phyloP scores from a whole-genome alignment of 2,113 vertebrate genomes.

The Sisor rabdophorus region DNA sequence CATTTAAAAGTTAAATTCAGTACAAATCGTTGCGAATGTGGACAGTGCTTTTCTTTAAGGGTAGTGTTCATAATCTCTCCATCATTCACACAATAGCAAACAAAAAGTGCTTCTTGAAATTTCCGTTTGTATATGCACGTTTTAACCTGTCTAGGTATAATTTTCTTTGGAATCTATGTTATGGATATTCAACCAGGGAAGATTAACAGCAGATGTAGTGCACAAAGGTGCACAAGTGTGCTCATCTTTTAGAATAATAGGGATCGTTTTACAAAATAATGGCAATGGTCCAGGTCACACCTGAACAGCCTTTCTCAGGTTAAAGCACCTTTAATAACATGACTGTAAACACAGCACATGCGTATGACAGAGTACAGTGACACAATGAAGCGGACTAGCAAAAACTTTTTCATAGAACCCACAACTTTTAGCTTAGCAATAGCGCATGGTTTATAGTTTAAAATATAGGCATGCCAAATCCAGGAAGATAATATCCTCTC shows the following conservation, averaged over 20 bases:
- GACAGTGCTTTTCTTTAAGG: background rate
- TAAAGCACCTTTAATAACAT: slow-evolving; percentile 15
- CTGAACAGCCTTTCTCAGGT: slow-evolving; percentile 19
- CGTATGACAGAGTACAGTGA: slow-evolving; percentile 31
- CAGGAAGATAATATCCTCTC: slow-evolving; percentile 11
- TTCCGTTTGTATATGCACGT: background rate
- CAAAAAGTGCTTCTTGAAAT: slow-evolving; percentile 4
- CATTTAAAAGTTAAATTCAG: background rate
- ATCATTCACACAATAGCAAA: slow-evolving; percentile 11
- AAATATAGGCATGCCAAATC: background rate
- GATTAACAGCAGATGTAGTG: background rate
- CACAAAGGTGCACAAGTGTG: background rate
- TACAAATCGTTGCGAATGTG: slow-evolving; percentile 32
- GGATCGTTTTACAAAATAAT: slow-evolving; percentile 9
- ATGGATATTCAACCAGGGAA: background rate
- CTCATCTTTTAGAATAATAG: background rate
- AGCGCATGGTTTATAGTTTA: slow-evolving; percentile 11
- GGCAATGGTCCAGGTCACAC: slow-evolving; percentile 19
- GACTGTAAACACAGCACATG: slow-evolving; percentile 24
- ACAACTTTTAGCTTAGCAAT: slow-evolving; percentile 37
- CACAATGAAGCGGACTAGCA: slow-evolving; percentile 29
- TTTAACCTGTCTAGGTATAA: slow-evolving; percentile 2
- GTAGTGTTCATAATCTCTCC: background rate
- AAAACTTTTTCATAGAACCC: slow-evolving; percentile 17
- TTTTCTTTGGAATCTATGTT: slow-evolving; percentile 12